These are phyloP conservation scores for Calliscelio sp. DNA, from an alignment of 2,888 invertebrate species.

Conservation along the genomic window DNA sequence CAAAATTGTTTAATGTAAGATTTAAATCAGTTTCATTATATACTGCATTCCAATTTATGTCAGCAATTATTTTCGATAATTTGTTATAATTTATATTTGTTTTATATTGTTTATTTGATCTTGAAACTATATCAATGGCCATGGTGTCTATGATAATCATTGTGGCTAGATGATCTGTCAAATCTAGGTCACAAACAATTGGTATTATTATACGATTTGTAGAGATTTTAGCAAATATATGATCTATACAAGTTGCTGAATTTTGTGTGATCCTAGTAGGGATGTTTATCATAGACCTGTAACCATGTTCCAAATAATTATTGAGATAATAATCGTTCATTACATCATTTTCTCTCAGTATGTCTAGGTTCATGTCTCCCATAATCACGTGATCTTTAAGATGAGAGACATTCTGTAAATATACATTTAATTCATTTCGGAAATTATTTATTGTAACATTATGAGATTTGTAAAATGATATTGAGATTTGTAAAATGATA, in stretches of 20 bases:
- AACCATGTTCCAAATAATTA: slow-evolving; percentile 10
- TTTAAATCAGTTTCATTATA: neutral
- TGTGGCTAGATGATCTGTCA: neutral
- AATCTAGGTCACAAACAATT: slow-evolving; percentile 3
- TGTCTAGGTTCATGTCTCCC: slow-evolving; percentile 3
- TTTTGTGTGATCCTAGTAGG: slow-evolving; percentile 4
- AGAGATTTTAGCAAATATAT: slow-evolving; percentile 4
- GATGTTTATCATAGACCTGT: neutral
- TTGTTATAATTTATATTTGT: slow-evolving; percentile 3
- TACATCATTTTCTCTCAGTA: neutral
- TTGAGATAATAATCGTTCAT: slow-evolving; percentile 9
- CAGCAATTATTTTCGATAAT: neutral
- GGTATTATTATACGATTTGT: neutral
- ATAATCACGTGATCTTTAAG: neutral
- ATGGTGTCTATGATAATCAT: no score
- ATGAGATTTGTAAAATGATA: slow-evolving; percentile 7
- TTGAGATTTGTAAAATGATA: slow-evolving; percentile 9
- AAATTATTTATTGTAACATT: neutral
- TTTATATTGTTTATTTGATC: neutral
- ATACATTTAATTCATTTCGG: neutral
- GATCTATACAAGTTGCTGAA: slow-evolving; percentile 4
- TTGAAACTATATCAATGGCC: neutral
- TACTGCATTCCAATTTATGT: neutral
- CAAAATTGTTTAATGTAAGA: neutral
- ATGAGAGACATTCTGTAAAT: neutral